These are phyloP conservation scores for Anastatus disparis DNA, from an alignment of 1,140 invertebrate species.

Conservation along the genomic window DNA sequence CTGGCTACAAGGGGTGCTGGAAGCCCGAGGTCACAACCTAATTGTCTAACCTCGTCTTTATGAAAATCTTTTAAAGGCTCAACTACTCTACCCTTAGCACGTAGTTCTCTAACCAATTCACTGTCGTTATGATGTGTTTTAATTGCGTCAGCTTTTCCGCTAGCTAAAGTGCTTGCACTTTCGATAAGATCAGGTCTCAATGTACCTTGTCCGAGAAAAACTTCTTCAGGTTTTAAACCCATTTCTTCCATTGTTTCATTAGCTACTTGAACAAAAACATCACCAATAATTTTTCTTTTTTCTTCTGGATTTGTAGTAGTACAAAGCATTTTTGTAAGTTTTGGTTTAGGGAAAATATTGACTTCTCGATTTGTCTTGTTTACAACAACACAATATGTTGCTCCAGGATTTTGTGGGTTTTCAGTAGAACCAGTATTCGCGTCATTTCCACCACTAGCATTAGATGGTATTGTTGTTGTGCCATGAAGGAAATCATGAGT, in stretches of 20 bases:
- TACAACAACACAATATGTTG: slow-evolving; percentile 32
- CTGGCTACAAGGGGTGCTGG: slow-evolving; percentile 87
- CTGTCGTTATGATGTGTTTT: slow-evolving; percentile 99
- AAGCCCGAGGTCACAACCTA: slow-evolving; percentile 91
- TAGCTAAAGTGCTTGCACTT: slow-evolving; percentile 90
- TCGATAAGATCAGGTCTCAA: slow-evolving; percentile 98
- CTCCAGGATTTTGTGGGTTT: slow-evolving; percentile 1
- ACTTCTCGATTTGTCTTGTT: slow-evolving; percentile 37
- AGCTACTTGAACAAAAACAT: slow-evolving; percentile 94
- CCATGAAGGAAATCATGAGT: slow-evolving; percentile 80
- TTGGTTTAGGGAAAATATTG: slow-evolving; percentile 68
- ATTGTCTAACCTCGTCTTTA: slow-evolving; percentile 94
- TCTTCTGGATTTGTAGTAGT: slow-evolving; percentile 92
- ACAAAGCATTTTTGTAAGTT: slow-evolving; percentile 88
- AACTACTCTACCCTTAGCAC: slow-evolving; percentile 88
- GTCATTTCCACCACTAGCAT: slow-evolving; percentile 67
- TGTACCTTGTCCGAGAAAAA: slow-evolving; percentile 90
- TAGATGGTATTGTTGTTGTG: slow-evolving; percentile 80
- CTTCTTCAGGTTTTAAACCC: slow-evolving; percentile 86
- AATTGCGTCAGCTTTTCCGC: slow-evolving; percentile 91
- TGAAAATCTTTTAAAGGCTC: slow-evolving; percentile 99
- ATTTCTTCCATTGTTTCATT: slow-evolving; percentile 85
- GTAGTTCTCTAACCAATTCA: slow-evolving; percentile 89
- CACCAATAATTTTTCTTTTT: slow-evolving; percentile 98
- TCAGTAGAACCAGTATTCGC: slow-evolving; percentile 67